phyloP scores from a whole-genome alignment of 2,888 invertebrate genomes.

The Athalia cordata region DNA sequence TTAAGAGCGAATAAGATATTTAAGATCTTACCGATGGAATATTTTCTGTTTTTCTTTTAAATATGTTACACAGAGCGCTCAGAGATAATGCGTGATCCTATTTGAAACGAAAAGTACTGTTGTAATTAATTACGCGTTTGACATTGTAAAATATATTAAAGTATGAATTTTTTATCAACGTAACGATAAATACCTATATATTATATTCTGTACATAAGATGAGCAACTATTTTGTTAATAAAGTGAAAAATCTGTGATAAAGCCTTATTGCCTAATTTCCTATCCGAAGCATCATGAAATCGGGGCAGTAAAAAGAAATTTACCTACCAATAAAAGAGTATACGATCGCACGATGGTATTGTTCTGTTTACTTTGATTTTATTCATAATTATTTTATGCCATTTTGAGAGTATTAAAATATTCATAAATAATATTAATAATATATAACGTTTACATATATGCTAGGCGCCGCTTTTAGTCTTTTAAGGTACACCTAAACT shows the following conservation, averaged over 20 bases:
- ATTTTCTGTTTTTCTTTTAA: too few species aligned
- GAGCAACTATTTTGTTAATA: conserved; percentile 67
- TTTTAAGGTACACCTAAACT: conserved; percentile 67
- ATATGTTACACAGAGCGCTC: too few species aligned
- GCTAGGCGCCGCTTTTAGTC: conserved; percentile 68
- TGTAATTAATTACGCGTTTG: not conserved
- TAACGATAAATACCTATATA: conserved; percentile 13
- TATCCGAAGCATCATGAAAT: not conserved
- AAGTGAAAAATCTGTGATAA: conserved; percentile 63
- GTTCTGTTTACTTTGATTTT: conserved; percentile 39
- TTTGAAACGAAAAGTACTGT: too few species aligned
- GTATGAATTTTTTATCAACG: conserved; percentile 18
- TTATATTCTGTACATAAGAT: conserved; percentile 61
- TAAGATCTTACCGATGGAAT: too few species aligned
- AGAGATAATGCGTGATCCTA: too few species aligned
- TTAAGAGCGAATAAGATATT: too few species aligned
- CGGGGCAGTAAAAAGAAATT: conserved; percentile 11
- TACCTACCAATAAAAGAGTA: not conserved
- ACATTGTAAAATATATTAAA: conserved; percentile 33
- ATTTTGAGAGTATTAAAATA: conserved; percentile 68
- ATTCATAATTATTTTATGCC: conserved; percentile 54
- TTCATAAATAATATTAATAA: conserved; percentile 70
- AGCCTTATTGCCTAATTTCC: not conserved
- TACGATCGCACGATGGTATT: conserved; percentile 6
- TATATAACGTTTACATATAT: conserved; percentile 63